A percentile compares a stretch with the other conserved stretches of the same genome.
These are phyloP conservation scores for Ploceus nigricollis DNA, from an alignment of 2,113 vertebrate species.

Conservation along the genomic window DNA sequence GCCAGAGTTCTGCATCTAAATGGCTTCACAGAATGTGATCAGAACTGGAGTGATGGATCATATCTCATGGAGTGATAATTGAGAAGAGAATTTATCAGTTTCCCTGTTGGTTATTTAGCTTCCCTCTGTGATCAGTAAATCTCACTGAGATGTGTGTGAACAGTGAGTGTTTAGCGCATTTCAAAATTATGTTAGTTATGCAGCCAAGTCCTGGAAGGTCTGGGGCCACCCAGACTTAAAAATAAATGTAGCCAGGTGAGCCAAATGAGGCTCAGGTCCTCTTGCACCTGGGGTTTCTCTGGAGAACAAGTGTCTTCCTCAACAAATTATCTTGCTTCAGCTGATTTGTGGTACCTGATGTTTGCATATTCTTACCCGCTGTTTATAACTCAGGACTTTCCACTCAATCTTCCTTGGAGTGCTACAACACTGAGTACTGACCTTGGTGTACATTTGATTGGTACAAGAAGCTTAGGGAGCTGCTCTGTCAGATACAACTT, in stretches of 20 bases:
- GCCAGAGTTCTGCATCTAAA: background rate
- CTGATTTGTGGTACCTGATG: background rate
- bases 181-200: accelerated
- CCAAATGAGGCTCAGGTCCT: background rate
- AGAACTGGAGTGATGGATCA: background rate
- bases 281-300: background rate
- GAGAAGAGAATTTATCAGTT: background rate
- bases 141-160: background rate
- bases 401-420: background rate
- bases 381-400: background rate
- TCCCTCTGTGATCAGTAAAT: background rate
- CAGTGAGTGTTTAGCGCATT: background rate
- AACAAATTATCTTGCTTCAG: background rate
- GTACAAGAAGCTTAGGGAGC: background rate
- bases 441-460: background rate
- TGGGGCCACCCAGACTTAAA: background rate
- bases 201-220: background rate
- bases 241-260: background rate
- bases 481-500: background rate
- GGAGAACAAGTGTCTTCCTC: background rate
- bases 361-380: background rate
- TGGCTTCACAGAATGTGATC: accelerated
- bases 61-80: background rate
- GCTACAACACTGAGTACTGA: background rate
- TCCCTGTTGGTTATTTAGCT: background rate